Base-by-base conservation (phyloP, 2,797 vertebrate genomes). In the Crenuchus spilurus region DNA sequence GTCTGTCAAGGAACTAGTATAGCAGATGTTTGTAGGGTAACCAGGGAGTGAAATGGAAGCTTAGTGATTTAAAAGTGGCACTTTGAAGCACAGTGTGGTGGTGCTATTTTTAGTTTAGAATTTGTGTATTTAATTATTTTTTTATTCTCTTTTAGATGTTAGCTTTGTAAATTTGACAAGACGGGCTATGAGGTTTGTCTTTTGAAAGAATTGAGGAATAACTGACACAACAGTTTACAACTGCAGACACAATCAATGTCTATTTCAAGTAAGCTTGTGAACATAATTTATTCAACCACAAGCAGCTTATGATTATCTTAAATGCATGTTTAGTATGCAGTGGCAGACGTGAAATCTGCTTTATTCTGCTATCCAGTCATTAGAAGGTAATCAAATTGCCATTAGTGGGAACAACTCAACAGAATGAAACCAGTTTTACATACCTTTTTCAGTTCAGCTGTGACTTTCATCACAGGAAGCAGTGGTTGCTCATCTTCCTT, bases 401-500 rank as follows among this genome's bases (percentile, higher is more conserved):
- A 4, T 68, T 31, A 52, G 24, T 51, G 14, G 9, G 18, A 33
- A 20, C 26, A 13, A 13, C 28, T 8, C 4, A 30, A 37, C 0
- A n/a, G 30, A 31, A 48, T 16, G n/a, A 30, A 3, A 13, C 11
- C 35, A 48, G 60, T 58, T 60, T 69, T 6, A 24, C 22, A 0
- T 22, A 30, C 48, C n/a, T 72, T 49, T 55, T 51, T 16, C 20
- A 55, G 39, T 70, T 65, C 65, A 60, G 51, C 63, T 51, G 13
- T 44, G n/a, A 49, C 79, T 87, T 86, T 89, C 84, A 73, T 90
- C 84, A 88, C 83, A 95, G 95, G 96, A 97, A 95, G 68, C 81
- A 80, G 94, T 70, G 94, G 94, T 88, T 74, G 16, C 28, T 82
- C 72, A 54, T 20, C 87, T 95, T 97, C 96, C 95, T 92, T 91